Evolutionary conservation across 2,888 invertebrate species (phyloP), one percentile per base, ranked within the genome.

Genomic region (Sympetrum striolatum): DNA sequence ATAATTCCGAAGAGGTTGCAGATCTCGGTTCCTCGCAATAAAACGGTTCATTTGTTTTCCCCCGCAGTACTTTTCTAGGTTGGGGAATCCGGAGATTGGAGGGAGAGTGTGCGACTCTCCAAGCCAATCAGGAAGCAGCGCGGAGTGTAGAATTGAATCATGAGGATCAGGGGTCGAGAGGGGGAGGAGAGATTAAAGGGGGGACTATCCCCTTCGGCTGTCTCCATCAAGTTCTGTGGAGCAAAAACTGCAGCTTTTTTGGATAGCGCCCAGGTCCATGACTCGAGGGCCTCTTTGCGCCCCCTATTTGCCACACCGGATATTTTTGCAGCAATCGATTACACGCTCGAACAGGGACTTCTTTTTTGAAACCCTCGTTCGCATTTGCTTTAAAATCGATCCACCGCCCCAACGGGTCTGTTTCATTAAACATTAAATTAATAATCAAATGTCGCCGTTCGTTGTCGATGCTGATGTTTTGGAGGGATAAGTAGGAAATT

Each of bases 121-220:
- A 81, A 86, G 86, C 86, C 86, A 86, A 86, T 86, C 60, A 86
- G 86, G 86, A 86, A 86, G 86, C 60, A 37, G 60, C 22, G 12
- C 64, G n/a, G 86, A 60, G 86, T 86, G 37, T 35, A 37, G 86
- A 86, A 86, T 86, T 86, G 86, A 86, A 86, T 86, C 86, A 86
- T 86, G 37, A 60, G 86, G 60, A 60, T 86, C 86, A 64, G 39
- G 86, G 86, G 18, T 58, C 58, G 53, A 22, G 82, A 22, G 82
- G 53, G 35, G 82, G 31, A 12, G 8, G 73, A 64, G 73, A 73
- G 73, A 73, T 15, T 48, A 5, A 31, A 58, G 82, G 53, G 82
- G 82, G 82, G 39, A 8, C 31, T 80, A 37, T n/a, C 58, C 53
- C 31, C 35, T 35, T 35, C 35, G 14, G 15, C 18, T 31, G n/a